Percentiles rank a stretch among this genome's conserved stretches.
phyloP scores from a whole-genome alignment of 2,888 invertebrate genomes.

The Colletes collaris region DNA sequence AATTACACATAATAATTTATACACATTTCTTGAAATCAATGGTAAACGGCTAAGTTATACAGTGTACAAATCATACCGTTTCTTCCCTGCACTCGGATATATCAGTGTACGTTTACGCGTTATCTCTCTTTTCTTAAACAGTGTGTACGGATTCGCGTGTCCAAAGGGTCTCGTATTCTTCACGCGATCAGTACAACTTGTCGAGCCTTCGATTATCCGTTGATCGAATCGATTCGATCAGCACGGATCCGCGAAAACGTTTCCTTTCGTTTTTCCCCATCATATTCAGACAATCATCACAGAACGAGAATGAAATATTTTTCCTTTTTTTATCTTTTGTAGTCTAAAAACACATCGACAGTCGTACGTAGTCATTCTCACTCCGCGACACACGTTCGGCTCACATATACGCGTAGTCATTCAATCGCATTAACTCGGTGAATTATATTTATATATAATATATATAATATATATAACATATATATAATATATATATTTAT shows the following conservation, averaged over 20 bases:
- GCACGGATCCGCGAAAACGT: constrained; percentile 76
- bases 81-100: constrained; percentile 57
- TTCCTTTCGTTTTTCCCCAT: constrained; percentile 52
- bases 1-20: constrained; percentile 80
- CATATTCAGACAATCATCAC: constrained; percentile 80
- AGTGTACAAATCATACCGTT: constrained; percentile 76
- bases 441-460: constrained; percentile 63
- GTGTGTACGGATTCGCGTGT: constrained; percentile 30
- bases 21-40: constrained; percentile 79
- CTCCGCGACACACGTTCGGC: constrained; percentile 41
- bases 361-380: constrained; percentile 50
- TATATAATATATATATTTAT: constrained; percentile 52
- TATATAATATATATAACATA: constrained; percentile 52
- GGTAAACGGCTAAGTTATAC: constrained; percentile 76
- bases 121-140: constrained; percentile 25
- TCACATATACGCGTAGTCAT: constrained; percentile 27
- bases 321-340: constrained; percentile 61
- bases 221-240: constrained; percentile 72
- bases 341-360: constrained; percentile 73
- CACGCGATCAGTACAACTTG: constrained; percentile 70
- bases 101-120: constrained; percentile 40
- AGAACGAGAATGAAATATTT: constrained; percentile 81
- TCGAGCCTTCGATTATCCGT: constrained; percentile 70
- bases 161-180: not conserved
- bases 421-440: constrained; percentile 67